A percentile compares a stretch with the other conserved stretches of the same genome.
phyloP scores from a whole-genome alignment of 2,113 vertebrate genomes.

The Oreochromis niloticus region DNA sequence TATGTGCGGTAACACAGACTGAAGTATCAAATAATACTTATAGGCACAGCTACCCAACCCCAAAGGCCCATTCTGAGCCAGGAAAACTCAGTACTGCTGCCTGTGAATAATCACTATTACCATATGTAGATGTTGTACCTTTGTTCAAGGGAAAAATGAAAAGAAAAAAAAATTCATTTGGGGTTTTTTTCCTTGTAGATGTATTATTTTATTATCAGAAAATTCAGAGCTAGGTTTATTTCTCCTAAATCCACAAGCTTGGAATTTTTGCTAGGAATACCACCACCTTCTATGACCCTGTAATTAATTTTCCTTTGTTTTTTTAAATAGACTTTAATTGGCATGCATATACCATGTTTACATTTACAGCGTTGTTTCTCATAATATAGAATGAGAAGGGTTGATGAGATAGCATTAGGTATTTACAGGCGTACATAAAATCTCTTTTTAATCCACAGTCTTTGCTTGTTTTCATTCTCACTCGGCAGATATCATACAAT shows the following conservation, averaged over 20 bases:
- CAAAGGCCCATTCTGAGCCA: background rate
- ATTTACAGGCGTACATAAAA: background rate
- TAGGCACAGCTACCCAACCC: background rate
- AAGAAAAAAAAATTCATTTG: background rate
- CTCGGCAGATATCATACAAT: background rate
- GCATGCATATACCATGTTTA: background rate
- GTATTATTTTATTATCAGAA: background rate
- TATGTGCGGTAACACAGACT: background rate
- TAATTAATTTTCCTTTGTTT: background rate
- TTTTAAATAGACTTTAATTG: background rate
- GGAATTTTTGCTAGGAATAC: background rate
- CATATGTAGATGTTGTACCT: background rate
- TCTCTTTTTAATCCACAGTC: background rate
- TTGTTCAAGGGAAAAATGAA: background rate
- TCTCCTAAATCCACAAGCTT: background rate
- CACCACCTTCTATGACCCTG: background rate
- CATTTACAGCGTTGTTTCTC: background rate
- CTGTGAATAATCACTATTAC: background rate
- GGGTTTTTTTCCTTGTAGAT: fast-evolving
- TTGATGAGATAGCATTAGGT: background rate
- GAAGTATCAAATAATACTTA: background rate
- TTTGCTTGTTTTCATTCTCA: background rate
- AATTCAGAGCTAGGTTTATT: background rate
- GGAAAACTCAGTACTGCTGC: background rate
- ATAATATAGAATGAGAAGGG: background rate